Percentiles rank a stretch among this genome's conserved stretches.
These are phyloP conservation scores for Myopa testacea DNA, from an alignment of 2,888 invertebrate species.

Conservation along the genomic window DNA sequence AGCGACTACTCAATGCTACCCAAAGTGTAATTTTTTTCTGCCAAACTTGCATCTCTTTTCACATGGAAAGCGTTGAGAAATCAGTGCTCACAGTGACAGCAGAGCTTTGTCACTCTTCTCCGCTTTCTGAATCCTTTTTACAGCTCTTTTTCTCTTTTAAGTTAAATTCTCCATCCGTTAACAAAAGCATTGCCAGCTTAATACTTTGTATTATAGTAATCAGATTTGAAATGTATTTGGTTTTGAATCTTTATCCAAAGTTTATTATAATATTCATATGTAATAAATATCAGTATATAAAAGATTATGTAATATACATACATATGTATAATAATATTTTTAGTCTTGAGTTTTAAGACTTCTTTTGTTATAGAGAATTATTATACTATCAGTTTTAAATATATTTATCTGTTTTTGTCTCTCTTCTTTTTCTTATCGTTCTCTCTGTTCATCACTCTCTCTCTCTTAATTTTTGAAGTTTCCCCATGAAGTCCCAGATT, in stretches of 20 bases:
- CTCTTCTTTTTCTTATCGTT: neutral
- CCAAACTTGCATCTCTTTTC: neutral
- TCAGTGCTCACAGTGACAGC: too few relatives aligned
- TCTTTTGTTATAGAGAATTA: neutral
- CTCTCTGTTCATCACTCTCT: neutral
- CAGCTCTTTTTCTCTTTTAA: too few relatives aligned
- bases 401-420: neutral
- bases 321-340: too few relatives aligned
- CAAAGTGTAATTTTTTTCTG: neutral
- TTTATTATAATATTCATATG: too few relatives aligned
- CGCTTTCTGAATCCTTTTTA: too few relatives aligned
- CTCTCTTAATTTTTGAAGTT: neutral
- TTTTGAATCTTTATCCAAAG: too few relatives aligned
- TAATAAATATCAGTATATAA: too few relatives aligned
- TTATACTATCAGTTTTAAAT: neutral
- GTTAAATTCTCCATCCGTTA: neutral
- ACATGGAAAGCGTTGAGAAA: neutral
- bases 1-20: neutral
- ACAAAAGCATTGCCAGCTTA: constrained; percentile 2
- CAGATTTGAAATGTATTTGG: too few relatives aligned
- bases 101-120: too few relatives aligned
- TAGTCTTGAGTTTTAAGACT: neutral
- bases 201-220: too few relatives aligned
- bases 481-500: constrained; percentile 30
- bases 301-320: too few relatives aligned